Conservation (phyloP, 2,797 vertebrate species). For the Leucoraja ocellata region DNA sequence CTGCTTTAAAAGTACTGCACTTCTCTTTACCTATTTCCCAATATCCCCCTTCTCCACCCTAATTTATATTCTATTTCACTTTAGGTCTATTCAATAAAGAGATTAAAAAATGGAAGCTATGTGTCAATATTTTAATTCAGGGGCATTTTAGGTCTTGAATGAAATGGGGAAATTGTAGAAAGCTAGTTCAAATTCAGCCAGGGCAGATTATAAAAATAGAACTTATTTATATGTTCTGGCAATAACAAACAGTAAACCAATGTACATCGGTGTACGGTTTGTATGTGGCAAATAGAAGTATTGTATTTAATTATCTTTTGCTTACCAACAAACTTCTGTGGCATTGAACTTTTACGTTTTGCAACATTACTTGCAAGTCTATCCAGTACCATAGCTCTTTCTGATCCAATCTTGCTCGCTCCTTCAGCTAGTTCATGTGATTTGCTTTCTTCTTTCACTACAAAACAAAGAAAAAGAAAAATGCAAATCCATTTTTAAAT, state of each 20-base stretch:
- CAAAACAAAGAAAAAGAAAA: slow-evolving; percentile 77
- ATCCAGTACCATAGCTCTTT: slow-evolving; percentile 97
- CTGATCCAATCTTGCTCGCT: slow-evolving; percentile 88
- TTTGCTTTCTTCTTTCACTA: slow-evolving; percentile 98
- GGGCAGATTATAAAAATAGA: background rate
- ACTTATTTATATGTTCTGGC: background rate
- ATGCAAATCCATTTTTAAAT: slow-evolving; percentile 59
- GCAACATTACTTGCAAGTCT: slow-evolving; percentile 99
- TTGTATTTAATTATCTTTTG: slow-evolving; percentile 67
- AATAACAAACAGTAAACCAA: background rate
- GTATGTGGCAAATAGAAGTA: background rate
- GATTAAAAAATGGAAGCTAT: background rate
- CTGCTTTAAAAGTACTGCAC: background rate
- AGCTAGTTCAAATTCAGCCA: background rate
- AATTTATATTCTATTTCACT: background rate
- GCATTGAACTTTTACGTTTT: slow-evolving; percentile 99
- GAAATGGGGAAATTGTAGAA: background rate
- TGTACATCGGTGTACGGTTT: background rate
- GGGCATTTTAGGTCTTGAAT: background rate
- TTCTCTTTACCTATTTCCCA: background rate
- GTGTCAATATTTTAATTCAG: no score
- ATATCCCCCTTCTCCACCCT: background rate
- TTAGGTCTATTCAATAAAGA: background rate
- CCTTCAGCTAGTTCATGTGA: slow-evolving; percentile 96
- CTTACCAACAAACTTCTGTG: slow-evolving; percentile 99